Base-by-base conservation (phyloP, 2,888 invertebrate genomes). In the Serrognathus titanus region DNA sequence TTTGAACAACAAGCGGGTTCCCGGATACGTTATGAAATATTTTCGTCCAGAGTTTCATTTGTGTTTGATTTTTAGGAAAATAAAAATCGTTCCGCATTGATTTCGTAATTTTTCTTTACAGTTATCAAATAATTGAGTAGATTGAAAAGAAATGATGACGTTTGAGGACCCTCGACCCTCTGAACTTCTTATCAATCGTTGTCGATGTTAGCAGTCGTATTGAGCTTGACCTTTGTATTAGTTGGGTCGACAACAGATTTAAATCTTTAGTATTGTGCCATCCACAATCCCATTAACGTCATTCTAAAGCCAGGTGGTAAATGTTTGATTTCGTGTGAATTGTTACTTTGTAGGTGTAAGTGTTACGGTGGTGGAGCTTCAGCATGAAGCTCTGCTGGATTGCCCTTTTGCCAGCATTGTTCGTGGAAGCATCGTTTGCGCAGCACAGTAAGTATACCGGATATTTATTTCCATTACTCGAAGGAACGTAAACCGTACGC, bases 141-240 rank as follows among this genome's bases (percentile, higher is more conserved):
- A 31, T 3, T 31, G 24, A 31, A 31, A 31, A 31, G 24, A 31
- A 31, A 31, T 31, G 24, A 31, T 48, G 31, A 20, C 48, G 48
- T 48, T 24, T 48, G 48, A 1, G 8, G 7, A 12, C 36, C 48
- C 66, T 66, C 62, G 63, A 68, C 64, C 64, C 63, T 61, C 60
- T 66, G 67, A 66, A 64, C 64, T 65, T 65, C 58, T 69, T 69
- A 70, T 70, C 70, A 56, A 37, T 62, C 40, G 52, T 62, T 62
- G 60, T 39, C n/a, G n/a, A 39, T 62, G 63, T 57, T 64, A 64
- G 65, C 59, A 64, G 62, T 59, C 62, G 60, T 63, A 60, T 60
- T 43, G 53, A 61, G 59, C 51, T 53, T 65, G 68, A 69, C 69
- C 70, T 68, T 66, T 69, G 66, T 62, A 65, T 66, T 63, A 61